These are phyloP conservation scores for Plutella xylostella DNA, from an alignment of 2,888 invertebrate genomes.

Conservation along the genomic window DNA sequence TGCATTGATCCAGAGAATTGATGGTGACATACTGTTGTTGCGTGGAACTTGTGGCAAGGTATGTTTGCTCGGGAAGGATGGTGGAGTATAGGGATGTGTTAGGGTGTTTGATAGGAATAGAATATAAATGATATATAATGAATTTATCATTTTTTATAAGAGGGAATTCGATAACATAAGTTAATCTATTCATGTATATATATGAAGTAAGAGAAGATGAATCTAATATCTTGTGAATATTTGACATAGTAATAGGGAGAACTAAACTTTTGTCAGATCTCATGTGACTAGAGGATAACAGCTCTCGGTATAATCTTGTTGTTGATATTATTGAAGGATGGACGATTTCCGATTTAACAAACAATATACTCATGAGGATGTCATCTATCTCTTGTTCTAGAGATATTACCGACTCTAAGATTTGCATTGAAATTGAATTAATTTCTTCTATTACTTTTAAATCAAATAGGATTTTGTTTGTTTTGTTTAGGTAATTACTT, in stretches of 20 bases:
- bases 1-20: slow-evolving; percentile 2
- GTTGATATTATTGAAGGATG: background rate
- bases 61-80: slow-evolving; percentile 7
- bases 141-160: background rate
- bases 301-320: background rate
- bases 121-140: slow-evolving; percentile 7
- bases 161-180: background rate
- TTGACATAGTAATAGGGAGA: background rate
- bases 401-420: slow-evolving; percentile 1
- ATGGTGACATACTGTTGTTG: slow-evolving; percentile 7
- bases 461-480: background rate
- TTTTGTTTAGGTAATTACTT: background rate
- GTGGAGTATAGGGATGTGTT: slow-evolving; percentile 4
- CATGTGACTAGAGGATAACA: background rate
- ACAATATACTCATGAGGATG: background rate
- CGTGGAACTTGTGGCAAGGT: slow-evolving; percentile 6
- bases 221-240: background rate
- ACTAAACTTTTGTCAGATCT: background rate
- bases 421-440: slow-evolving; percentile 1
- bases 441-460: background rate
- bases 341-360: background rate
- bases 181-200: background rate
- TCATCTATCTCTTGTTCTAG: slow-evolving; percentile 6
- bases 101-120: slow-evolving; percentile 6
- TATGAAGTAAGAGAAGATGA: background rate